These are phyloP conservation scores for Thymelicus sylvestris DNA, from an alignment of 2,888 invertebrate genomes.

Conservation along the genomic window DNA sequence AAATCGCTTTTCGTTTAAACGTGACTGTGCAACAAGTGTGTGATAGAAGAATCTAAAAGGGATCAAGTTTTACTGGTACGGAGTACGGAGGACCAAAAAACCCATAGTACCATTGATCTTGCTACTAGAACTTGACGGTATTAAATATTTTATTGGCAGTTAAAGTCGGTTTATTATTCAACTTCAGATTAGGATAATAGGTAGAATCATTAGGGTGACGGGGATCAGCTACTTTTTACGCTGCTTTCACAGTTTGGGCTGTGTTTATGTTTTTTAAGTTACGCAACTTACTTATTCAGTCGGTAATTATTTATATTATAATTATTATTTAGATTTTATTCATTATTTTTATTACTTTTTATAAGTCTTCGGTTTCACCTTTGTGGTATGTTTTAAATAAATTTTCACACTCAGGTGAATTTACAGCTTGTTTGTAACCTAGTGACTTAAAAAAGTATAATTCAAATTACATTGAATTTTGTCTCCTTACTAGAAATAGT, in stretches of 20 bases:
- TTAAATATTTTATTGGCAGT: conserved; percentile 82
- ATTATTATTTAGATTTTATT: no score
- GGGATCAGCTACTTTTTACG: conserved; percentile 59
- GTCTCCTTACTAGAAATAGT: no score
- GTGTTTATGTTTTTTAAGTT: conserved; percentile 6
- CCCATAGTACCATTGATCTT: conserved; percentile 65
- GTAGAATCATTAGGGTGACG: conserved; percentile 72
- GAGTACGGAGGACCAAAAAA: conserved; percentile 59
- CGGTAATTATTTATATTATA: no score
- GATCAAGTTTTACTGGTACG: conserved; percentile 56
- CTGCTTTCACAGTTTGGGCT: conserved; percentile 42
- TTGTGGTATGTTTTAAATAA: no score
- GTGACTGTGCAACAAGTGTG: background rate
- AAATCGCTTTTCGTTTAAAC: background rate
- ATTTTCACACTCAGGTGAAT: no score
- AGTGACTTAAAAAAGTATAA: no score
- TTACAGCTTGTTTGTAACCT: no score
- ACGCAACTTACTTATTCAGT: no score
- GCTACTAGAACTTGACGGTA: conserved; percentile 65
- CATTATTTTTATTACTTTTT: no score
- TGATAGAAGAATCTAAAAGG: conserved; percentile 21
- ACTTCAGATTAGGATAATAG: conserved; percentile 78
- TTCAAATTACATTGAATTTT: no score
- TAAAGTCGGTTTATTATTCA: conserved; percentile 76
- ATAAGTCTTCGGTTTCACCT: no score